Evolutionary conservation across 2,113 vertebrate genomes (phyloP), one percentile per base, ranked within the genome.

Genomic region (Menidia beryllina): DNA sequence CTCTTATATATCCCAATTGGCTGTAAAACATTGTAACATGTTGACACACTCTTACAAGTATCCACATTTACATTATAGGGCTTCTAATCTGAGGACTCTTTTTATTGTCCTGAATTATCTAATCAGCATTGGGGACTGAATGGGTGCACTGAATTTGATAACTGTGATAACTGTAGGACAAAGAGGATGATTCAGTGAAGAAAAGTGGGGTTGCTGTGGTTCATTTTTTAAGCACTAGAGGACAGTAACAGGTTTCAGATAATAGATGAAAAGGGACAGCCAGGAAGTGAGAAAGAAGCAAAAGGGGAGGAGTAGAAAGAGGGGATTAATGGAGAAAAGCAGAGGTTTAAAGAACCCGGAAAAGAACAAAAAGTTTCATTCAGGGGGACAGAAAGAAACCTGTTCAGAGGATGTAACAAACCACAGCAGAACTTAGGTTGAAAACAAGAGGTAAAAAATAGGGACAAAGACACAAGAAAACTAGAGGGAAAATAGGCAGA

Each of bases 161-260:
- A 17, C 15, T 5, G 19, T 17, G 14, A 43, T 3, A 17, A 19
- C n/a, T 45, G 13, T 6, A 34, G 30, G 30, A 34, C 30, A 19
- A 7, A 19, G 19, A 45, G 39, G 4, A 45, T 15, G 19, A 19
- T 45, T n/a, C 41, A n/a, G 17, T 45, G 19, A 19, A 17, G 14
- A 19, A 17, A 7, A 15, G 1, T 41, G 14, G 5, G 7, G 13
- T 5, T 56, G 26, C 57, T 82, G 87, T 52, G 25, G 72, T 88
- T 84, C 67, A 63, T 72, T 52, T 76, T 87, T 61, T 36, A 69
- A 86, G 85, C 83, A 82, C 83, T 88, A 89, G 89, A 81, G 85
- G 89, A 75, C 84, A 86, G 82, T 87, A 80, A 81, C 54, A 82
- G 75, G 80, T 88, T 84, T 83, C 51, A 81, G 59, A 60, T 77